A percentile compares a stretch with the other conserved stretches of the same genome.
These are phyloP conservation scores for Struthio camelus DNA, from an alignment of 2,113 vertebrate genomes.

Conservation along the genomic window DNA sequence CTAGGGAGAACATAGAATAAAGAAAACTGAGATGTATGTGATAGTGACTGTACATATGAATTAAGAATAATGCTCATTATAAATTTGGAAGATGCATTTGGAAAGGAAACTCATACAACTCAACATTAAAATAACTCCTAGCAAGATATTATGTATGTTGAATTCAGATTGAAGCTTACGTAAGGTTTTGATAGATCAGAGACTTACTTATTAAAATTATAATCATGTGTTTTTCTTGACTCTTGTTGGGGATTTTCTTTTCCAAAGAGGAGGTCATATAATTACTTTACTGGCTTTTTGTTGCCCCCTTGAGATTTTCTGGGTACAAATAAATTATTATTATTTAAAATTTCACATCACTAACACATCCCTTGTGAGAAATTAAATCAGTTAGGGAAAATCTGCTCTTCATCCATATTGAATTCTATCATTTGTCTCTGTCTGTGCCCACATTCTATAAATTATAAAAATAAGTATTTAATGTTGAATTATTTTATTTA, in stretches of 20 bases:
- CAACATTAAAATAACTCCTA: neutral
- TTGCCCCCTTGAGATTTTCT: neutral
- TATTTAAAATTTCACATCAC: slow-evolving; percentile 21
- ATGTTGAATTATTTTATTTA: neutral
- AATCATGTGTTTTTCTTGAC: neutral
- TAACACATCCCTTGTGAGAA: neutral
- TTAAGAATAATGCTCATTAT: neutral
- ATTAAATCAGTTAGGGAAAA: neutral
- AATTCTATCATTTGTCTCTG: neutral
- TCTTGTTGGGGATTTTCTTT: neutral
- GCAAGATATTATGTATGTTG: neutral
- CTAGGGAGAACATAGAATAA: neutral
- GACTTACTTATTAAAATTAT: neutral
- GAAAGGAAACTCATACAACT: neutral
- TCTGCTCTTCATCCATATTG: neutral
- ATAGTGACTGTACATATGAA: neutral
- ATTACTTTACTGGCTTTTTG: neutral
- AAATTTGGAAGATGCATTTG: neutral
- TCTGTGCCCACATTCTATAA: neutral
- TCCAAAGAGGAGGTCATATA: neutral
- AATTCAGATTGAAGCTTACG: slow-evolving; percentile 1
- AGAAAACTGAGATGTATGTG: neutral
- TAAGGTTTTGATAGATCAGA: neutral
- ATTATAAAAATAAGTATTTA: neutral
- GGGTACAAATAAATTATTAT: neutral